Base-by-base conservation (phyloP, 2,797 vertebrate genomes). In the Tinamus major region DNA sequence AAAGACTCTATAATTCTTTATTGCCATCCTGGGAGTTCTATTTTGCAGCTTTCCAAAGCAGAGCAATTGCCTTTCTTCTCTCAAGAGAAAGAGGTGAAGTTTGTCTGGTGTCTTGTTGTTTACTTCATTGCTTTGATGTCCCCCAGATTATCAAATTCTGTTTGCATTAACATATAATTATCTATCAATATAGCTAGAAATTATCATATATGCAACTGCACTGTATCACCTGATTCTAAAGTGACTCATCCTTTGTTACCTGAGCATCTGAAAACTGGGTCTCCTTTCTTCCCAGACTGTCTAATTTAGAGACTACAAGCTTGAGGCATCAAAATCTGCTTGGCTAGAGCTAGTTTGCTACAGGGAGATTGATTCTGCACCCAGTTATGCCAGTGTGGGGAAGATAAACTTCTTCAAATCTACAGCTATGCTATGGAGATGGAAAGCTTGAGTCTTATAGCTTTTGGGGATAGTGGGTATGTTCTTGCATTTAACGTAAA, bases 241-340 rank as follows among this genome's bases (percentile, higher is more conserved):
- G 19, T 10, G 80, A 91, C 85, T 91, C 91, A 90, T 71, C 58
- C 56, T 93, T 93, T 94, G 75, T 75, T 94, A 67, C 75, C 68
- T 58, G 59, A 39, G 64, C 76, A 77, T 63, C 51, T 88, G 6
- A 88, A 94, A 88, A 23, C 75, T 88, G 77, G 42, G 75, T 88
- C 91, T 94, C 70, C 77, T 78, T 82, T 77, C 58, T 88, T 92
- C 48, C 61, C 85, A 86, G 75, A 12, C 87, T 89, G 67, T 53
- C 76, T 88, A n/a, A 79, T 72, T 72, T 74, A 83, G 44, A 79
- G 44, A 41, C 77, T 46, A 23, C 5, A 68, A 59, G 67, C 53
- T 96, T 42, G 42, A 92, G 85, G 71, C 78, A 93, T 58, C 85
- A 79, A 61, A 91, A 82, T 92, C 56, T 90, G 74, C 68, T 70